Evolutionary conservation across 92 coral and sea anemone species (phyloP).

Genomic region (Phenganax subtilis): DNA sequence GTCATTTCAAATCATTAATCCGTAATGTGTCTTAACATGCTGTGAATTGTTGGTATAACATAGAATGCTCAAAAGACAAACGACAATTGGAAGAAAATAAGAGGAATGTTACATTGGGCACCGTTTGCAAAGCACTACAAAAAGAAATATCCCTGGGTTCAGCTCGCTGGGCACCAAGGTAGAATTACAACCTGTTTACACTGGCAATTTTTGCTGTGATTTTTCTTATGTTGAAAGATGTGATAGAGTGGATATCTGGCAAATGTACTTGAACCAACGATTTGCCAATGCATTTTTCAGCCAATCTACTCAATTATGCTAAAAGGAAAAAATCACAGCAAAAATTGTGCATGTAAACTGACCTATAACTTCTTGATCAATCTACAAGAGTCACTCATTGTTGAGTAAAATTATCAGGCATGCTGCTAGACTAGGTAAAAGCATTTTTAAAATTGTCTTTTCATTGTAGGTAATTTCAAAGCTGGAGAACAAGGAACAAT

Average conservation of each 20-base stretch:
- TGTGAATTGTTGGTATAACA: not conserved
- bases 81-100: conserved; percentile 75
- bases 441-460: not conserved
- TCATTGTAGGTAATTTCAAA: conserved; percentile 72
- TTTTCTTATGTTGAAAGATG: no score
- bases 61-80: conserved; percentile 9
- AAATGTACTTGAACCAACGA: no score
- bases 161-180: conserved; percentile 99
- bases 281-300: no score
- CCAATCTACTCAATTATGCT: not conserved
- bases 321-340: not conserved
- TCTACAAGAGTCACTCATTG: no score
- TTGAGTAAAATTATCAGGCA: not conserved
- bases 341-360: not conserved
- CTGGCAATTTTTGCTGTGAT: no score
- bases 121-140: conserved; percentile 92
- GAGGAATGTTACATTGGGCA: conserved; percentile 88
- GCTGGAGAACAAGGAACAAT: conserved; percentile 96
- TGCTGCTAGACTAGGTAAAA: not conserved
- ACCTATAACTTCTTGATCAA: not conserved
- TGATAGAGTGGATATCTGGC: no score
- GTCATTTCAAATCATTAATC: no score
- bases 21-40: no score
- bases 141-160: conserved; percentile 99
- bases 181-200: not conserved